phyloP scores from a whole-genome alignment of 2,113 vertebrate genomes.

The Monopterus albus region DNA sequence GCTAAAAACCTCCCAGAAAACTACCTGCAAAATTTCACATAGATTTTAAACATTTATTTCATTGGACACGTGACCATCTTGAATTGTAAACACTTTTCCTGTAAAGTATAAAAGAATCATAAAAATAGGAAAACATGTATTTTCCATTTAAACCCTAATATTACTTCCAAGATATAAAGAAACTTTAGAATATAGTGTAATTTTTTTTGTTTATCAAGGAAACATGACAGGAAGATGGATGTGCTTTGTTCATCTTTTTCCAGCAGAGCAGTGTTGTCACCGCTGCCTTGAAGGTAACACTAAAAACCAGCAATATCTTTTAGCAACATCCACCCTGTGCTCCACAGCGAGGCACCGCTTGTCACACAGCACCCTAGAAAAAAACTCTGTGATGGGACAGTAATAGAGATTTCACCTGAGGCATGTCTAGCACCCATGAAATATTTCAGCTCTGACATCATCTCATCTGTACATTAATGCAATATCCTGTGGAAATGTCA shows the following conservation, averaged over 20 bases:
- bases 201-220: neutral
- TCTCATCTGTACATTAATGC: constrained; percentile 51
- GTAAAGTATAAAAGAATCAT: no score
- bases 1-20: no score
- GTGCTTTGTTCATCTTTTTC: constrained; percentile 13
- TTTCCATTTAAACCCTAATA: no score
- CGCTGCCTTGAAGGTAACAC: constrained; percentile 23
- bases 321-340: constrained; percentile 10
- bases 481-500: constrained; percentile 40
- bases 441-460: constrained; percentile 45
- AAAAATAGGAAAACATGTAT: no score
- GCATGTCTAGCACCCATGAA: constrained; percentile 37
- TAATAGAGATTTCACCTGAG: constrained; percentile 52
- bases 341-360: constrained; percentile 25
- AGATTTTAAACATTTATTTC: no score
- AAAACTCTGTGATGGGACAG: constrained; percentile 39
- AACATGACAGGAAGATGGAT: neutral
- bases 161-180: neutral
- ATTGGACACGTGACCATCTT: no score
- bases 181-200: neutral
- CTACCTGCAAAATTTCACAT: no score
- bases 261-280: neutral
- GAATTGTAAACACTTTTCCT: no score
- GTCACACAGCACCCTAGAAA: constrained; percentile 24
- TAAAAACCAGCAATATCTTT: constrained; percentile 26